phyloP scores from a whole-genome alignment of 2,888 invertebrate genomes.

The Pyralis farinalis region DNA sequence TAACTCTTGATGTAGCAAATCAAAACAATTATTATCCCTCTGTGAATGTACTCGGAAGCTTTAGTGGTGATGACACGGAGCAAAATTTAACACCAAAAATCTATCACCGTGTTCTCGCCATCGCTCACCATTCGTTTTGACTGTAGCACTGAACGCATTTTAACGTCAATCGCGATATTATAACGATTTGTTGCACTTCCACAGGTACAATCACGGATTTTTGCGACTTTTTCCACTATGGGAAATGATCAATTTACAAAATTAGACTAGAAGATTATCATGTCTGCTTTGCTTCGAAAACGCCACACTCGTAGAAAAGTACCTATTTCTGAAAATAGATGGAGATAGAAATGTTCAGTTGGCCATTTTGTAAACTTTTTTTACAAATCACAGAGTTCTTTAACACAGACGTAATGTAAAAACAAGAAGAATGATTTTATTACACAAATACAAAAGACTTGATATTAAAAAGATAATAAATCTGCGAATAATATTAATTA shows the following conservation, averaged over 20 bases:
- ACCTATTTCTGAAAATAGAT: slow-evolving; percentile 87
- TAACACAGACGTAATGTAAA: not conserved
- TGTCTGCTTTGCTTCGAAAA: slow-evolving; percentile 84
- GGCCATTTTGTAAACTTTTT: slow-evolving; percentile 49
- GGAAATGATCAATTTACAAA: slow-evolving; percentile 78
- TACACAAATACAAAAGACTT: not conserved
- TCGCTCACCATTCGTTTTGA: slow-evolving; percentile 80
- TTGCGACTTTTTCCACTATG: slow-evolving; percentile 61
- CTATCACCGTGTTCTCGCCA: slow-evolving; percentile 81
- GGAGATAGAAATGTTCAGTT: slow-evolving; percentile 82
- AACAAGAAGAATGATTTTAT: not conserved
- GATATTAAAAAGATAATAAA: not conserved
- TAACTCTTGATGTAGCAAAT: slow-evolving; percentile 64
- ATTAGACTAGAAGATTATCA: slow-evolving; percentile 82
- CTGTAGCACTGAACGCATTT: slow-evolving; percentile 79
- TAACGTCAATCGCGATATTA: slow-evolving; percentile 73
- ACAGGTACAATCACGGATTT: slow-evolving; percentile 67
- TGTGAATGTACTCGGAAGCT: slow-evolving; percentile 63
- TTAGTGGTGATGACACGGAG: slow-evolving; percentile 76
- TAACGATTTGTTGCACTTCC: slow-evolving; percentile 72
- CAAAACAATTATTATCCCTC: slow-evolving; percentile 59
- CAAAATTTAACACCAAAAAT: slow-evolving; percentile 81
- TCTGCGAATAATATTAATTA: not conserved
- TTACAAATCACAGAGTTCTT: slow-evolving; percentile 2
- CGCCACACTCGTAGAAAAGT: slow-evolving; percentile 82